Evolutionary conservation across 2,888 invertebrate genomes (phyloP).

Genomic region (Ptychoptera albimana): DNA sequence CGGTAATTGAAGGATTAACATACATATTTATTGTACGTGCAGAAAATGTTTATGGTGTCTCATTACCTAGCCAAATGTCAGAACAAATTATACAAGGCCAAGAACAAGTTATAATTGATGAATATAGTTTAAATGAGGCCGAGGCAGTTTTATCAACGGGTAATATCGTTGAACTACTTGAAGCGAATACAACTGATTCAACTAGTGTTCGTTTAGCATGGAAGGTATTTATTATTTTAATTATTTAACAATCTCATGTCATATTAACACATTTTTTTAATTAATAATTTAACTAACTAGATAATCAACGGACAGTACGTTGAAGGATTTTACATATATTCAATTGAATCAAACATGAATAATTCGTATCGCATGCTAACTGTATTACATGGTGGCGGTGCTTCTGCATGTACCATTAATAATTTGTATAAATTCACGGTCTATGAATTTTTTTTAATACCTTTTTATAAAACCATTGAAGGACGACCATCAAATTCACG

Average conservation of each 20-base stretch:
- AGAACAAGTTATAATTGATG: not conserved
- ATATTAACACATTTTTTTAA: no score
- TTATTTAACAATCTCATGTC: no score
- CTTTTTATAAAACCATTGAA: slow-evolving; percentile 75
- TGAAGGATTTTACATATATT: slow-evolving; percentile 70
- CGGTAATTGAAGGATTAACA: slow-evolving; percentile 56
- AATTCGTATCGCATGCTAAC: slow-evolving; percentile 54
- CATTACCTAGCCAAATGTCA: slow-evolving; percentile 65
- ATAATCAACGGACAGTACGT: slow-evolving; percentile 59
- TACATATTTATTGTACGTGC: slow-evolving; percentile 82
- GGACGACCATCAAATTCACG: slow-evolving; percentile 75
- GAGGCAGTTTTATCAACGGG: slow-evolving; percentile 51
- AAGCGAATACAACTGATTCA: slow-evolving; percentile 68
- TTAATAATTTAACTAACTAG: slow-evolving; percentile 12
- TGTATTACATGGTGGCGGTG: slow-evolving; percentile 54
- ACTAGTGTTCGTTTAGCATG: slow-evolving; percentile 73
- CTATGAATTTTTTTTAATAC: slow-evolving; percentile 85
- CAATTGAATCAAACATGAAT: slow-evolving; percentile 37
- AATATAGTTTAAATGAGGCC: slow-evolving; percentile 21
- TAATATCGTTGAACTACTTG: slow-evolving; percentile 60
- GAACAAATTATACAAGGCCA: slow-evolving; percentile 48
- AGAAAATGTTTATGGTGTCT: slow-evolving; percentile 71
- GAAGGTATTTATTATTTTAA: slow-evolving; percentile 40
- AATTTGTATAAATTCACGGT: slow-evolving; percentile 67
- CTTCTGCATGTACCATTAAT: slow-evolving; percentile 58